phyloP scores from a whole-genome alignment of 2,113 vertebrate species.

The Colaptes auratus region DNA sequence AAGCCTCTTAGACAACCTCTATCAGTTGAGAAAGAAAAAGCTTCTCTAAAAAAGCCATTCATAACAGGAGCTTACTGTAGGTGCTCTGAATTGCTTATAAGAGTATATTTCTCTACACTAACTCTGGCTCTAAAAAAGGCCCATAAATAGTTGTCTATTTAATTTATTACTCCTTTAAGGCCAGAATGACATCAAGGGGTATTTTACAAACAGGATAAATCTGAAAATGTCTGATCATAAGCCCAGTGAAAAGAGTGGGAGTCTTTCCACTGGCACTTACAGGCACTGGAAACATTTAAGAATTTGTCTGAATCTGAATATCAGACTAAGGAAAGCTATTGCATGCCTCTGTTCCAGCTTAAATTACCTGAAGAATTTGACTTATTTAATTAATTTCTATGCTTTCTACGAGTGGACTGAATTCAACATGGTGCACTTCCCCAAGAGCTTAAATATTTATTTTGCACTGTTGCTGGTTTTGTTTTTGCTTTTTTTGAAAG shows the following conservation, averaged over 20 bases:
- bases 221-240: neutral
- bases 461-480: neutral
- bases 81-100: neutral
- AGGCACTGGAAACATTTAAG: neutral
- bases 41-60: neutral
- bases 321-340: neutral
- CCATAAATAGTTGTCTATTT: neutral
- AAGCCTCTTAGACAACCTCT: neutral
- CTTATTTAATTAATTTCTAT: neutral
- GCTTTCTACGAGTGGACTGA: neutral
- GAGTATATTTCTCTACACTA: neutral
- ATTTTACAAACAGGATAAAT: slow-evolving; percentile 3
- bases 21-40: neutral
- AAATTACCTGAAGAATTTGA: neutral
- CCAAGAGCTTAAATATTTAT: neutral
- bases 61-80: neutral
- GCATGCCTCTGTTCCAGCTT: neutral
- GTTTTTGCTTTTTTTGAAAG: neutral
- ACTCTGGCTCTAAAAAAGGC: neutral
- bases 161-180: neutral
- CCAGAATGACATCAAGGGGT: neutral
- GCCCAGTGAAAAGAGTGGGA: neutral
- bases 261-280: neutral
- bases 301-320: neutral
- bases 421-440: neutral